These are phyloP conservation scores for Aplysia californica DNA, from an alignment of 1,140 invertebrate species.

Conservation along the genomic window DNA sequence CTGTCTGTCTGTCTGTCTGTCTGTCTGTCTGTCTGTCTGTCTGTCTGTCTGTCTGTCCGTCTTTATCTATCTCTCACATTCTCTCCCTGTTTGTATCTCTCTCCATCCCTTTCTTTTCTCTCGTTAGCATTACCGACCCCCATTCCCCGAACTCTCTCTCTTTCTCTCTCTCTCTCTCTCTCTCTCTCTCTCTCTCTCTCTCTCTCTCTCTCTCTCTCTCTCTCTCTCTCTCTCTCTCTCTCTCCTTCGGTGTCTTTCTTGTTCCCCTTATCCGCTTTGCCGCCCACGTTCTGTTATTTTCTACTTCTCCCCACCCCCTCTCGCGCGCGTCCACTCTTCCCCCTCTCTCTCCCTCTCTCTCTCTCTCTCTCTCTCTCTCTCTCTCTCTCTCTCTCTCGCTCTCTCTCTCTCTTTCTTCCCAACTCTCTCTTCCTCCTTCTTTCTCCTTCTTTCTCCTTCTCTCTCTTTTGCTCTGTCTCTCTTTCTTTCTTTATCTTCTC, in stretches of 20 bases:
- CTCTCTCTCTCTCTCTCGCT: not conserved
- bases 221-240: not conserved
- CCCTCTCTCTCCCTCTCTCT: slow-evolving; percentile 5
- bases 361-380: not conserved
- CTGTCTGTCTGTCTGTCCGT: not conserved
- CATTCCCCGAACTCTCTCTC: not conserved
- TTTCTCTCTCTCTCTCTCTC: not conserved
- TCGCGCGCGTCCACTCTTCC: not conserved
- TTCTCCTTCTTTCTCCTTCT: no score
- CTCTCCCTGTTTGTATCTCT: not conserved
- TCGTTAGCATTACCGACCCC: no score
- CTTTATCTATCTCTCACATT: not conserved
- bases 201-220: not conserved
- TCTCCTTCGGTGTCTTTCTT: not conserved
- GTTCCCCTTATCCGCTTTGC: not conserved
- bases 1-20: not conserved
- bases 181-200: not conserved
- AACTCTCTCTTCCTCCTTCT: no score
- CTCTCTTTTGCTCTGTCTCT: no score
- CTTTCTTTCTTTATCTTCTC: no score
- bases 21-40: not conserved
- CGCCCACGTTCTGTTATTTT: not conserved
- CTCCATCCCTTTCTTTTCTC: not conserved
- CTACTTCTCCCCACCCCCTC: not conserved
- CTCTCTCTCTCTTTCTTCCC: not conserved